Base-by-base conservation (phyloP, 2,888 invertebrate genomes). In the Ichneumoninae sp. region DNA sequence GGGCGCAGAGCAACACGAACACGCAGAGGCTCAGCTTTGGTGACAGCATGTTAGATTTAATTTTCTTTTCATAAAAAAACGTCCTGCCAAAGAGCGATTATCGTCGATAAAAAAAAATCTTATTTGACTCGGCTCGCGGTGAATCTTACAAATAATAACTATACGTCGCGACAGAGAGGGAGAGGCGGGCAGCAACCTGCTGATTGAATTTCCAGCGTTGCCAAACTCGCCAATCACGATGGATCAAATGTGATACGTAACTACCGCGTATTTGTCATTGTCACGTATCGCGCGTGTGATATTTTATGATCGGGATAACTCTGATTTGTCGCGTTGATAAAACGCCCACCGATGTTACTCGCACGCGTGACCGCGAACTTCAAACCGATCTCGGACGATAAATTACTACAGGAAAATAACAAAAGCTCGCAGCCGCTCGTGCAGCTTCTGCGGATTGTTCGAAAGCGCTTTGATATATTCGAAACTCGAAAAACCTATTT, bases 1-100 rank as follows among this genome's bases (percentile, higher is more conserved):
- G 63, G 73, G 86, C 86, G 80, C 88, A 89, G 71, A 92, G 71
- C 78, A 91, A 44, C 66, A 91, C 85, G 79, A 90, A 87, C 66
- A 89, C 73, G 75, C 90, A 90, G 69, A 91, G 81, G 88, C 88
- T 88, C 81, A 93, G 85, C 86, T 87, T 91, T 85, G 88, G 70
- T 57, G 89, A 88, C 81, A 83, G 81, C 90, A 91, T 90, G 1
- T 33, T 63, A 5, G 30, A 16, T 63, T 33, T 33, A 16, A 5
- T 30, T 63, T 33, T 13, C 16, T 33, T 33, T 30, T 30, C 30
- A 78, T 83, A 80, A 50, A 84, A 77, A 57, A 26, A 63, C 74
- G 52, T 40, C 36, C 47, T 74, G 16, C 13, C 22, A 16, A 13
- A 30, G 30, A 33, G 5, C n/a, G 33, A 30, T 33, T 1, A 16